A percentile compares a stretch with the other conserved stretches of the same genome.
Conservation (phyloP, 2,113 vertebrate genomes). For the Macaca nemestrina region DNA sequence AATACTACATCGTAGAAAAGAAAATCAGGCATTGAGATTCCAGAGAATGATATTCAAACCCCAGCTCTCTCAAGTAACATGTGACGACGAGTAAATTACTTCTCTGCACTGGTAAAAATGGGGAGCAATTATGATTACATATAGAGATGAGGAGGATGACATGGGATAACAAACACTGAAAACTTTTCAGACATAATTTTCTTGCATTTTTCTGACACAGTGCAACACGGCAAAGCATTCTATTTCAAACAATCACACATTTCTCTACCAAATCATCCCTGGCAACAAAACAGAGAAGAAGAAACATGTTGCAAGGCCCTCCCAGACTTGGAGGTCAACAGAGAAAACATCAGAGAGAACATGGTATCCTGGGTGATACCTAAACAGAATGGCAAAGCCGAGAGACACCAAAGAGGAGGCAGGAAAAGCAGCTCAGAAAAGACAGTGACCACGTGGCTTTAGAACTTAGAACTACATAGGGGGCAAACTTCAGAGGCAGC, state of each 20-base stretch:
- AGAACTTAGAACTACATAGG: conserved; percentile 36
- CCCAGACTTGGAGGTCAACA: neutral
- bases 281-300: neutral
- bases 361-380: neutral
- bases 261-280: neutral
- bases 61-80: neutral
- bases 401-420: neutral
- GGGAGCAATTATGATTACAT: neutral
- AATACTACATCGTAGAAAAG: neutral
- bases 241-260: conserved; percentile 29
- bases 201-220: neutral
- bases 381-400: neutral
- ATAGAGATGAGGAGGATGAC: neutral
- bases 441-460: neutral
- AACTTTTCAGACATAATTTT: neutral
- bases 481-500: conserved; percentile 38
- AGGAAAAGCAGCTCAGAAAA: neutral
- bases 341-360: conserved; percentile 37
- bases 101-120: neutral
- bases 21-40: neutral
- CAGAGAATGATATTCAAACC: neutral
- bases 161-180: neutral
- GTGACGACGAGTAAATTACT: neutral
- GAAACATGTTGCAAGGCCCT: neutral
- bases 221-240: neutral